These are phyloP conservation scores for Bettongia penicillata DNA, from an alignment of 2,113 vertebrate genomes.

Conservation along the genomic window DNA sequence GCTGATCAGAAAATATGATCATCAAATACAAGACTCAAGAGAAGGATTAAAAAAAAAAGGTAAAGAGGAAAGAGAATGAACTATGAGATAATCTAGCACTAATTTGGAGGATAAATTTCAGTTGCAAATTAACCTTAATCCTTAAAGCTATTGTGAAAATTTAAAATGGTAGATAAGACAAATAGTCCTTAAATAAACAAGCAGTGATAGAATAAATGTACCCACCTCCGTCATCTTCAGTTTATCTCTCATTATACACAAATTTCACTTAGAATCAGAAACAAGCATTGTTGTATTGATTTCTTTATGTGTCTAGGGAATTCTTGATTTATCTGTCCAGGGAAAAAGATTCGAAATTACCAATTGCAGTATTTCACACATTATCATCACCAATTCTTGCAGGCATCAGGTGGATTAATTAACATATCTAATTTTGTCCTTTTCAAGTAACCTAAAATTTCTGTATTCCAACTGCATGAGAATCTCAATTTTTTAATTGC, in stretches of 20 bases:
- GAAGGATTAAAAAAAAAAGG: no score
- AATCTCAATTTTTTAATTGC: not conserved
- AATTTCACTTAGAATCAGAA: conserved; percentile 27
- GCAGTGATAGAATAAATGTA: conserved; percentile 12
- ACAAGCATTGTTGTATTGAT: conserved; percentile 38
- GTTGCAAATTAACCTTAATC: conserved; percentile 48
- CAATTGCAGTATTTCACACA: conserved; percentile 29
- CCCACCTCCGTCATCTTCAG: conserved; percentile 27
- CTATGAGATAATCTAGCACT: not conserved
- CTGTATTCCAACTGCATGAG: not conserved
- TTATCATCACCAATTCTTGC: not conserved
- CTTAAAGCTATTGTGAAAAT: conserved; percentile 45
- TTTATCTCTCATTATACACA: conserved; percentile 18
- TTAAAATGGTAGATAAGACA: conserved; percentile 10
- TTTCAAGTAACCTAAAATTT: not conserved
- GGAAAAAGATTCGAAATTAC: conserved; percentile 26
- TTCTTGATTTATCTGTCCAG: no score
- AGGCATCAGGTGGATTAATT: conserved; percentile 32
- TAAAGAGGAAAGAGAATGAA: not conserved
- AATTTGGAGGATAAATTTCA: not conserved
- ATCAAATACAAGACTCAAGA: no score
- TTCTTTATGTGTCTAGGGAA: not conserved
- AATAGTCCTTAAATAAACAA: conserved; percentile 46
- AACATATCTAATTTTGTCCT: not conserved
- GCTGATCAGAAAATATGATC: not conserved